phyloP scores from a whole-genome alignment of 1,140 invertebrate genomes.

The Sitobion miscanthi region DNA sequence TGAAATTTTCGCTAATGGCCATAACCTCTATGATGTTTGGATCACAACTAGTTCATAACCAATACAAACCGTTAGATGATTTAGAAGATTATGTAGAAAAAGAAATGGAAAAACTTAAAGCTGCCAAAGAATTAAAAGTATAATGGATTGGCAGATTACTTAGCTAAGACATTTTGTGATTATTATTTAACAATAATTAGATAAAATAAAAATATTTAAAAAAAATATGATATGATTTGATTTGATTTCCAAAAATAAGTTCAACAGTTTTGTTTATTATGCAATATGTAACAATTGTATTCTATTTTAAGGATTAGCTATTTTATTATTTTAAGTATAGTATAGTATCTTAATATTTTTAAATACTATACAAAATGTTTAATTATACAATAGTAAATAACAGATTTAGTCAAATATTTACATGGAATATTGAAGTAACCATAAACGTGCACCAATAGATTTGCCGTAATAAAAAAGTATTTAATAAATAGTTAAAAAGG shows the following conservation, averaged over 20 bases:
- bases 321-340: no score
- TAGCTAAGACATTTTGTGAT: not conserved
- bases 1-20: slow-evolving; percentile 21
- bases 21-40: slow-evolving; percentile 32
- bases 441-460: no score
- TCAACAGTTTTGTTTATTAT: not conserved
- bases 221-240: no score
- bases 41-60: slow-evolving; percentile 40
- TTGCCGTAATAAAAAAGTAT: no score
- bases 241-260: no score
- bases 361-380: no score
- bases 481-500: no score
- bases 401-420: no score
- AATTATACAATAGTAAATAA: no score
- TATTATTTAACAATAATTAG: not conserved
- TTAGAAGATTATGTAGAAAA: slow-evolving; percentile 45
- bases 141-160: not conserved
- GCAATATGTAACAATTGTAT: not conserved
- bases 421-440: no score
- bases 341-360: no score
- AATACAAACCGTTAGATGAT: slow-evolving; percentile 5
- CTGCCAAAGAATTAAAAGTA: not conserved
- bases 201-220: no score
- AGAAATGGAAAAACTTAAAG: slow-evolving; percentile 39
- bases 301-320: not conserved